Base-by-base conservation (phyloP, 2,113 vertebrate genomes). In the Grammomys dolichurus region DNA sequence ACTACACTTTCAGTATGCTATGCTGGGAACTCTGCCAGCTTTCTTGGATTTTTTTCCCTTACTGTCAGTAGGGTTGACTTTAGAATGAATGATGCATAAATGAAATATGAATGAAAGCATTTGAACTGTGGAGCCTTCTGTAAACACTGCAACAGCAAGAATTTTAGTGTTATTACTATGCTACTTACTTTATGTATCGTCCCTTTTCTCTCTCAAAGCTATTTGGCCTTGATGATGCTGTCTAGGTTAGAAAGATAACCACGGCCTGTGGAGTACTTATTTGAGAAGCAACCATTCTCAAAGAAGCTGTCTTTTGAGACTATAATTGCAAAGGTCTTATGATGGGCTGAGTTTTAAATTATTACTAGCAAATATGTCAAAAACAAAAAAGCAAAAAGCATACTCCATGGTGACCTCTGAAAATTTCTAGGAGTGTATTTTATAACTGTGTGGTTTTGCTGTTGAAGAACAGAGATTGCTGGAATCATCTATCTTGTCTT, bases 311-410 rank as follows among this genome's bases (percentile, higher is more conserved):
- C 12, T 89, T 16, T 43, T 16, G 3, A 70, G 56, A n/a, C 70
- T 90, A 84, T 58, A 40, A 81, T 69, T 88, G 26, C 16, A 14
- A 31, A 43, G 58, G 5, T 87, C 40, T 60, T 81, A 33, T 4
- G 56, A 65, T 65, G 48, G 16, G n/a, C 87, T 91, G 20, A 93
- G 63, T 84, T 96, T 95, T 91, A 94, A 92, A 93, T 46, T 54
- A 20, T 72, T 36, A 86, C 56, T 24, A 94, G 54, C 60, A 91
- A 91, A 69, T 72, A 2, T 40, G 6, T 92, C 43, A 78, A 70
- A 93, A 95, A 31, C 81, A 90, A 85, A 9, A 33, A 67, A 67
- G 70, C n/a, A 92, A 90, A 76, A 43, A 75, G 51, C 5, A 48
- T 7, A 51, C 7, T 67, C 8, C 69, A 87, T 13, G 24, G 43